Percentiles rank a stretch among this genome's conserved stretches.
These are phyloP conservation scores for Vidua chalybeata DNA, from an alignment of 2,113 vertebrate species.

Conservation along the genomic window DNA sequence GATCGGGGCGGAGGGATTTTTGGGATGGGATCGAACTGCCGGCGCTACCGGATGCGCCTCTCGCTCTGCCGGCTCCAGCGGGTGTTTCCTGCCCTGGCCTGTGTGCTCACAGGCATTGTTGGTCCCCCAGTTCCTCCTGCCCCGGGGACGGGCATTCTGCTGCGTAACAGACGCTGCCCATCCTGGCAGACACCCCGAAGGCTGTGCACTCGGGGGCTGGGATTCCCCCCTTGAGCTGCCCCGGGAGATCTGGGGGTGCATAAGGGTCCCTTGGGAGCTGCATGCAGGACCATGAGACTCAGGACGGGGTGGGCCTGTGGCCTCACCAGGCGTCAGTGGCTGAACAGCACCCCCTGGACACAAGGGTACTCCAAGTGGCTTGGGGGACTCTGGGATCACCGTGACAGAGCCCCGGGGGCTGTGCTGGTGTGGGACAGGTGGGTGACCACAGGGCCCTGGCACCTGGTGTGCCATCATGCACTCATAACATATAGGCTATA, in stretches of 20 bases:
- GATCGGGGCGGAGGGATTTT: background rate
- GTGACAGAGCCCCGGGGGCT: background rate
- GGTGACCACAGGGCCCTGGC: background rate
- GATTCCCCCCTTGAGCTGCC: background rate
- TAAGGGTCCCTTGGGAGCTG: background rate
- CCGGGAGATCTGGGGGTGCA: background rate
- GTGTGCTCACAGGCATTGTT: background rate
- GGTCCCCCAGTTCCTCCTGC: background rate
- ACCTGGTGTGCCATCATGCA: background rate
- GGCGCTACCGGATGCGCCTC: background rate
- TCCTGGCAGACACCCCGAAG: too few species aligned
- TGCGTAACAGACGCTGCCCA: background rate
- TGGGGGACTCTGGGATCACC: background rate
- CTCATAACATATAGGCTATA: background rate
- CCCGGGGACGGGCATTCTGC: background rate
- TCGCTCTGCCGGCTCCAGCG: background rate
- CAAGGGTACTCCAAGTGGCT: background rate
- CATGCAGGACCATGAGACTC: background rate
- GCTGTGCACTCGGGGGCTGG: background rate
- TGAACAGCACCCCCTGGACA: background rate
- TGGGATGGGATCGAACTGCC: background rate
- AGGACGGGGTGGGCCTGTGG: background rate
- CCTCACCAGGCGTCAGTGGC: background rate
- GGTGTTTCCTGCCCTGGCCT: background rate
- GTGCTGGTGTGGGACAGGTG: background rate